Percentiles rank a stretch among this genome's conserved stretches.
Evolutionary conservation across 2,888 invertebrate genomes (phyloP).

Genomic region (Heteropelma amictum): DNA sequence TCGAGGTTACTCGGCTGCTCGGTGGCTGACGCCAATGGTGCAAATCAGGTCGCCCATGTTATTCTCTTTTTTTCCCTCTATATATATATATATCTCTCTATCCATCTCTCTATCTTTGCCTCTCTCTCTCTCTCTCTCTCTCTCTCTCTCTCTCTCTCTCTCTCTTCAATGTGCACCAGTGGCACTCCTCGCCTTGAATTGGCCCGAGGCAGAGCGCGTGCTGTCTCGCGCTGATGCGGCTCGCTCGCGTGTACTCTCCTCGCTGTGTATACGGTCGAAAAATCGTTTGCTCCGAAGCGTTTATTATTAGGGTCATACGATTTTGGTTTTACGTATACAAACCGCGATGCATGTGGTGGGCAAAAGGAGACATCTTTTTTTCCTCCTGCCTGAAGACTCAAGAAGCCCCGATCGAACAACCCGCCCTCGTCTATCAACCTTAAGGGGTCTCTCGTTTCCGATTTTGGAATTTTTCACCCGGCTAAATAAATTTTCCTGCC

Average conservation of each 20-base stretch:
- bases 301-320: too few relatives aligned
- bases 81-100: neutral
- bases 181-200: neutral
- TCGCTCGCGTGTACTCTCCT: too few relatives aligned
- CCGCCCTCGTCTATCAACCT: too few relatives aligned
- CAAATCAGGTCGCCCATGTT: slow-evolving; percentile 68
- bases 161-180: neutral
- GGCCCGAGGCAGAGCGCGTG: slow-evolving; percentile 27
- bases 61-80: slow-evolving; percentile 58
- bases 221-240: slow-evolving; percentile 38
- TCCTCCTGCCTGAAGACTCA: too few relatives aligned
- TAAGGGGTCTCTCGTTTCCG: too few relatives aligned
- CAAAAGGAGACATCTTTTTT: too few relatives aligned
- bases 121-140: slow-evolving; percentile 21
- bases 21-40: slow-evolving; percentile 66
- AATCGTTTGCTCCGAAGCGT: slow-evolving; percentile 46
- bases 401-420: too few relatives aligned
- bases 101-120: slow-evolving; percentile 26
- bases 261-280: slow-evolving; percentile 32
- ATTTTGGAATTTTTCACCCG: too few relatives aligned
- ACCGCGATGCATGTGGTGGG: too few relatives aligned
- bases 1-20: slow-evolving; percentile 66
- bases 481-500: too few relatives aligned
- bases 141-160: neutral
- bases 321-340: too few relatives aligned